phyloP scores from a whole-genome alignment of 2,888 invertebrate species.

The Alentia gelatinosa region DNA sequence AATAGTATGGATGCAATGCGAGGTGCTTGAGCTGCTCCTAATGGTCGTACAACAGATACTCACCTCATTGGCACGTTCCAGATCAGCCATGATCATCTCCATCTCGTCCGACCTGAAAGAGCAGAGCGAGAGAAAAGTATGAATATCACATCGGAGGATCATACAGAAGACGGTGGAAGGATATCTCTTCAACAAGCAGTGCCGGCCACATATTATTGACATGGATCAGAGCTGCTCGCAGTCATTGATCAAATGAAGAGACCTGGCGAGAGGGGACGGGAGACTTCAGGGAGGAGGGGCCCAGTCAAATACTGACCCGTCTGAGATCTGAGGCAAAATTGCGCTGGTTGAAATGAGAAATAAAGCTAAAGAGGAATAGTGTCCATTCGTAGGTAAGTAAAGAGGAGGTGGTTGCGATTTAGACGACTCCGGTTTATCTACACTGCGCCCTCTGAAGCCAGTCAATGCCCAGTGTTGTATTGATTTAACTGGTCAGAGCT shows the following conservation, averaged over 20 bases:
- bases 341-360: conserved; percentile 19
- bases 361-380: not conserved
- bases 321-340: not conserved
- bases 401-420: too few relatives aligned
- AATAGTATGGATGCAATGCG: too few relatives aligned
- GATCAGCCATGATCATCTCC: conserved; percentile 82
- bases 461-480: not conserved
- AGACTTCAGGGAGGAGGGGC: not conserved
- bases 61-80: conserved; percentile 82
- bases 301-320: not conserved
- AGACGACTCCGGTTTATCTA: too few relatives aligned
- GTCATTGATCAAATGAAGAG: not conserved
- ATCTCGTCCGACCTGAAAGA: conserved; percentile 81
- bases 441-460: not conserved
- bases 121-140: not conserved
- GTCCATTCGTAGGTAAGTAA: too few relatives aligned
- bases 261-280: not conserved
- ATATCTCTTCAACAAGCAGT: not conserved
- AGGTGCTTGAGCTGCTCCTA: too few relatives aligned
- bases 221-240: not conserved
- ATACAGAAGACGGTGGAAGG: not conserved
- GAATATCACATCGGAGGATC: not conserved
- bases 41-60: too few relatives aligned
- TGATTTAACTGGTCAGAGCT: not conserved
- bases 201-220: not conserved